Conservation (phyloP, 2,797 vertebrate genomes). For the Emydoidea blandingii region DNA sequence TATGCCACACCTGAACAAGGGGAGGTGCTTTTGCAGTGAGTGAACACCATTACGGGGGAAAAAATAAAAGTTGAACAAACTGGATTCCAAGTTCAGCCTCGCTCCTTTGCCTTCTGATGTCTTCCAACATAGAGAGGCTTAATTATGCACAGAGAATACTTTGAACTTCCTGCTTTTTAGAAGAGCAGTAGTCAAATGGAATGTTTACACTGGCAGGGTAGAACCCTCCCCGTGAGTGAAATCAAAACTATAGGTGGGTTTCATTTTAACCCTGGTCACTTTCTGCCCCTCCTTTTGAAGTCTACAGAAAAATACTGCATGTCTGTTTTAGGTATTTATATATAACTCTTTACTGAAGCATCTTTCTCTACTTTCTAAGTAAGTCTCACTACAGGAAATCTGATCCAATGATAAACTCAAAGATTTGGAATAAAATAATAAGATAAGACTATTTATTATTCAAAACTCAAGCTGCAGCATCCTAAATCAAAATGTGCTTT, state of each 20-base stretch:
- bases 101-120: not conserved
- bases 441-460: not conserved
- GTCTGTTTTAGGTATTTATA: not conserved
- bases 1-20: too few relatives aligned
- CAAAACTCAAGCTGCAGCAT: not conserved
- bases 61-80: not conserved
- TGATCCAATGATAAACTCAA: not conserved
- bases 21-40: too few relatives aligned
- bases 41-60: not conserved
- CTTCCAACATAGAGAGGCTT: not conserved
- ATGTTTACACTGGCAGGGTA: not conserved
- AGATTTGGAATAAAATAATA: not conserved
- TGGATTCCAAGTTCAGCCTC: not conserved
- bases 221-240: accelerated
- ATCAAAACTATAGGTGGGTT: accelerated
- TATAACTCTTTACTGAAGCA: accelerated
- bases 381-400: not conserved
- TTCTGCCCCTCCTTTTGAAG: not conserved
- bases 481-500: not conserved
- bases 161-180: not conserved
- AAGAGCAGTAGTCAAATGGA: not conserved
- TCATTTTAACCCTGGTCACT: not conserved
- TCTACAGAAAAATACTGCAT: not conserved
- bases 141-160: not conserved
- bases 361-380: not conserved